Conservation (phyloP, 2,888 invertebrate genomes). For the Thymelicus acteon region DNA sequence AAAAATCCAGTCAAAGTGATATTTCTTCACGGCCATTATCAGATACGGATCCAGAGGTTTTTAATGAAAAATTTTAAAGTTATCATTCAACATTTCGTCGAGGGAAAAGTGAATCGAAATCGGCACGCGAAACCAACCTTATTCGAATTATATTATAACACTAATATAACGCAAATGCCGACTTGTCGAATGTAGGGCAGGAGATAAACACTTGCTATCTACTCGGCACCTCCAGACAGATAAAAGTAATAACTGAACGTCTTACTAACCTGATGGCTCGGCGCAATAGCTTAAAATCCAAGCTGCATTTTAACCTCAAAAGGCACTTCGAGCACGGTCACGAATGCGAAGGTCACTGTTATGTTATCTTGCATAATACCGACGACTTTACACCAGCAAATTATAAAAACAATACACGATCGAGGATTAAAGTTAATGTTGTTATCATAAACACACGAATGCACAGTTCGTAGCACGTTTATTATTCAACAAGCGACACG, state of each 20-base stretch:
- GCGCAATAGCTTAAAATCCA: slow-evolving; percentile 81
- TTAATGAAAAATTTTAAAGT: background rate
- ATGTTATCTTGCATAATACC: slow-evolving; percentile 80
- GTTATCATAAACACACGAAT: slow-evolving; percentile 83
- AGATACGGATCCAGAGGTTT: background rate
- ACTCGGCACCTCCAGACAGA: slow-evolving; percentile 58
- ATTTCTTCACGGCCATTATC: background rate
- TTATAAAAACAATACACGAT: slow-evolving; percentile 76
- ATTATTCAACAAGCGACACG: slow-evolving; percentile 72
- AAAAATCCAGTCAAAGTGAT: slow-evolving; percentile 18
- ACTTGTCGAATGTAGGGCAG: slow-evolving; percentile 62
- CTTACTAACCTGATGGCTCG: slow-evolving; percentile 81
- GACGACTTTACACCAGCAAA: slow-evolving; percentile 68
- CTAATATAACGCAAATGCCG: slow-evolving; percentile 42
- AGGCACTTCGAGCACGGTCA: slow-evolving; percentile 77
- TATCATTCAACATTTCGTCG: slow-evolving; percentile 13
- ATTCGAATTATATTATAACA: slow-evolving; percentile 26
- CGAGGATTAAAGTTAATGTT: slow-evolving; percentile 77
- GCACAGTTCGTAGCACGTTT: slow-evolving; percentile 81
- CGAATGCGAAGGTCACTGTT: slow-evolving; percentile 81
- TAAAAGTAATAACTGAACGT: slow-evolving; percentile 64
- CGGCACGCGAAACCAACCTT: slow-evolving; percentile 29
- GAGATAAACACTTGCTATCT: slow-evolving; percentile 68
- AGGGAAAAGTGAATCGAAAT: slow-evolving; percentile 10
- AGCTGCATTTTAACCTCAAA: slow-evolving; percentile 84